phyloP scores from a whole-genome alignment of 2,888 invertebrate species.

The Cistogaster globosa region DNA sequence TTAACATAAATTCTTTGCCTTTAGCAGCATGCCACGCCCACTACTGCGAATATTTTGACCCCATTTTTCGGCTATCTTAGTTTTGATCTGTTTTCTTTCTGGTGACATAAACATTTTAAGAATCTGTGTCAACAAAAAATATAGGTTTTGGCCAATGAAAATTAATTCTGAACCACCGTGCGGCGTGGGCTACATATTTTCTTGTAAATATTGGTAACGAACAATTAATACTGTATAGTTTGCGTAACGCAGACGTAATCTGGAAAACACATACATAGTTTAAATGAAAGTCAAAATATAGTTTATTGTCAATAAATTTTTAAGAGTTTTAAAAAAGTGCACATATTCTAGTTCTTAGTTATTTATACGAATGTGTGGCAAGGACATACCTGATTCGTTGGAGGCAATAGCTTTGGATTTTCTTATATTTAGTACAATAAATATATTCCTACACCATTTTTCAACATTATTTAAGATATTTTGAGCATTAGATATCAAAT shows the following conservation, averaged over 20 bases:
- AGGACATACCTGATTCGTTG: no score
- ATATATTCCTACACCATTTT: not conserved
- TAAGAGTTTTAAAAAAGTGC: no score
- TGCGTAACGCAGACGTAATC: not conserved
- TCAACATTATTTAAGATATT: not conserved
- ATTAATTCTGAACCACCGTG: no score
- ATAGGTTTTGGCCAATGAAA: no score
- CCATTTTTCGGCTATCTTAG: no score
- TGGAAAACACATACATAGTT: not conserved
- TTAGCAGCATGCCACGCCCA: no score
- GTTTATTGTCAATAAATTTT: not conserved
- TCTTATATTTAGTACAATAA: not conserved
- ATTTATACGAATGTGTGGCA: not conserved
- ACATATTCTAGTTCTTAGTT: not conserved
- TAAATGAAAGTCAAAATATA: not conserved
- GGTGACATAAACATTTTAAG: no score
- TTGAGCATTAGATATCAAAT: not conserved
- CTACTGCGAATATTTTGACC: no score
- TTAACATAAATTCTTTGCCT: no score
- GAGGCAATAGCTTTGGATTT: conserved; percentile 1
- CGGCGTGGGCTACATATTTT: no score
- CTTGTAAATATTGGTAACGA: not conserved
- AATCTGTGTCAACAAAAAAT: no score
- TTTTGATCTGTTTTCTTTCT: no score
- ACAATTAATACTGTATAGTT: not conserved